These are phyloP conservation scores for Trachops cirrhosus DNA, from an alignment of 2,797 vertebrate species.

Conservation along the genomic window DNA sequence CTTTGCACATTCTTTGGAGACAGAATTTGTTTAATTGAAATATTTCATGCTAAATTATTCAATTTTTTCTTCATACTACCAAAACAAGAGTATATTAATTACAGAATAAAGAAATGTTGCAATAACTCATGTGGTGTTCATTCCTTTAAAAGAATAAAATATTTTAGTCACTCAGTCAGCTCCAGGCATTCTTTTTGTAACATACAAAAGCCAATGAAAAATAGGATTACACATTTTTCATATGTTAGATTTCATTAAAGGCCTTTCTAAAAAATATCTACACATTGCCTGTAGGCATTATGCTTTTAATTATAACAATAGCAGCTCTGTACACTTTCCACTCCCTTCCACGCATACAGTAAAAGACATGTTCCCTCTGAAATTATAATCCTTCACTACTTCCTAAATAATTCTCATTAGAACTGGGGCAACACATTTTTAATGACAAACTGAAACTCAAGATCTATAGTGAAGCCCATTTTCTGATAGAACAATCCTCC, in stretches of 20 bases:
- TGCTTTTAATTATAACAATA: not conserved
- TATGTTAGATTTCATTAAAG: not conserved
- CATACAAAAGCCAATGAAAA: not conserved
- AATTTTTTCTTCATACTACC: not conserved
- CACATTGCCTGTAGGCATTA: not conserved
- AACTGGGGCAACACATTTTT: not conserved
- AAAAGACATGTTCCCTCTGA: not conserved
- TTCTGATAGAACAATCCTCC: not conserved
- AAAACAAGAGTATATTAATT: slow-evolving; percentile 38
- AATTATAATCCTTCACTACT: not conserved
- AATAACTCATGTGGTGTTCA: not conserved
- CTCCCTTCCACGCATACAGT: not conserved
- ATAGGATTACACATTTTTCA: not conserved
- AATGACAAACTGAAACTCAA: not conserved
- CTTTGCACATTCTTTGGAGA: not conserved
- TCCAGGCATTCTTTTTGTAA: not conserved
- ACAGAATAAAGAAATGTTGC: not conserved
- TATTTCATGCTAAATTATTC: not conserved
- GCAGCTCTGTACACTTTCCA: not conserved
- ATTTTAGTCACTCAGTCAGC: not conserved
- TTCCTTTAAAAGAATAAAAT: not conserved
- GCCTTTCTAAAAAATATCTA: not conserved
- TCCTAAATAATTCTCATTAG: not conserved
- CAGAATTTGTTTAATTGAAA: not conserved
- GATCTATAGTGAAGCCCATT: not conserved